phyloP scores from a whole-genome alignment of 2,797 vertebrate species.

The Peromyscus nudipes region DNA sequence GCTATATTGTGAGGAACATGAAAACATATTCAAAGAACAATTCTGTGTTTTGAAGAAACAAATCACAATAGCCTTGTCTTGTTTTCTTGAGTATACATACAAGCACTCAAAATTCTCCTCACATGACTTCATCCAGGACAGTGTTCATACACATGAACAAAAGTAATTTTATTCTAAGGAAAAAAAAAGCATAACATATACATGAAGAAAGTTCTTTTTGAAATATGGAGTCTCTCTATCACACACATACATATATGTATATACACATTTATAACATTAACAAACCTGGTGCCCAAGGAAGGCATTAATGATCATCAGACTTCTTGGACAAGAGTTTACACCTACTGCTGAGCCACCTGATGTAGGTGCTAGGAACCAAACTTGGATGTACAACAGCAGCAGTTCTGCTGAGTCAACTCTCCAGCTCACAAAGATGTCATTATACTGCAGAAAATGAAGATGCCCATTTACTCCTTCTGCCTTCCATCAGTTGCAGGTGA shows the following conservation, averaged over 20 bases:
- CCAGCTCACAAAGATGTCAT: neutral
- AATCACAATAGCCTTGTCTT: neutral
- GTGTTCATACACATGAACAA: neutral
- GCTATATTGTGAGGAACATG: neutral
- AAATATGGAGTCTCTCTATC: neutral
- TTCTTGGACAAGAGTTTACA: neutral
- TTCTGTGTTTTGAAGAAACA: neutral
- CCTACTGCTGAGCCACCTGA: neutral
- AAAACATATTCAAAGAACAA: neutral
- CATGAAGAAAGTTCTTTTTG: neutral
- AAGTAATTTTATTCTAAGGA: neutral
- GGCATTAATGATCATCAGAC: neutral
- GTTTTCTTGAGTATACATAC: neutral
- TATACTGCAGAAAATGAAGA: neutral
- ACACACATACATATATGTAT: too few species aligned
- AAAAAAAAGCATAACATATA: neutral
- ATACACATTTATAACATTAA: neutral
- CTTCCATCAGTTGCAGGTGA: neutral
- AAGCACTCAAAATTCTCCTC: neutral
- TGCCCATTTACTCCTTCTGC: too few species aligned
- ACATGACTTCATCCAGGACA: neutral
- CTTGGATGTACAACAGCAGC: neutral
- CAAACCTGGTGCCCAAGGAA: neutral
- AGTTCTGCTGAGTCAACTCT: neutral
- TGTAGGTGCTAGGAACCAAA: neutral